A percentile compares a stretch with the other conserved stretches of the same genome.
Evolutionary conservation across 2,888 invertebrate genomes (phyloP).

Genomic region (Aleiodes testaceus): DNA sequence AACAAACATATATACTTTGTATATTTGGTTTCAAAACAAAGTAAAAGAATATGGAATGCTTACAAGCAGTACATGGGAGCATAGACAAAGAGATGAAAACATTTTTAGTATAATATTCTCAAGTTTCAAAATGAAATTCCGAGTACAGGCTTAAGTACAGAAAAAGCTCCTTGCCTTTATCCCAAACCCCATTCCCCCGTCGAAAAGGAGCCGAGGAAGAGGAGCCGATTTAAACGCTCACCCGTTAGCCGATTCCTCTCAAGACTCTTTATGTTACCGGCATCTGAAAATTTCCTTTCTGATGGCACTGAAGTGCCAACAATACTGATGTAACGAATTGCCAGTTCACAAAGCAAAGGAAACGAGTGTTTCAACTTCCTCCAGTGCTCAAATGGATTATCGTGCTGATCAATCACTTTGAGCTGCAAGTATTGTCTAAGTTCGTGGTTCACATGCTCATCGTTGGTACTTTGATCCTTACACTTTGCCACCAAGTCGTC

Average conservation of each 20-base stretch:
- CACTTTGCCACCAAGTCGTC: slow-evolving; percentile 5
- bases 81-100: no score
- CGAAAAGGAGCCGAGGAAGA: no score
- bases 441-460: neutral
- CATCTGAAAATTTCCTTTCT: slow-evolving; percentile 22
- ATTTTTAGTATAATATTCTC: no score
- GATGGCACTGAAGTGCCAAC: slow-evolving; percentile 8
- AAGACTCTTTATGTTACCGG: neutral
- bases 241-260: slow-evolving; percentile 1
- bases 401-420: neutral
- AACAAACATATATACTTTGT: no score
- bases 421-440: slow-evolving; percentile 10
- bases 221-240: no score
- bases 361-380: neutral
- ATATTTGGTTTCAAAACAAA: no score
- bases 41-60: no score
- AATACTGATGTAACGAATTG: slow-evolving; percentile 5
- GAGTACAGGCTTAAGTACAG: no score
- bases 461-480: neutral
- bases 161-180: no score
- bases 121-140: no score
- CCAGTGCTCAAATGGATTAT: slow-evolving; percentile 26
- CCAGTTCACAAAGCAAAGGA: slow-evolving; percentile 3
- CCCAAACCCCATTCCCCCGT: no score
- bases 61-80: no score